These are phyloP conservation scores for Drosophila yakuba DNA, from an alignment of 1,140 invertebrate species.

Conservation along the genomic window DNA sequence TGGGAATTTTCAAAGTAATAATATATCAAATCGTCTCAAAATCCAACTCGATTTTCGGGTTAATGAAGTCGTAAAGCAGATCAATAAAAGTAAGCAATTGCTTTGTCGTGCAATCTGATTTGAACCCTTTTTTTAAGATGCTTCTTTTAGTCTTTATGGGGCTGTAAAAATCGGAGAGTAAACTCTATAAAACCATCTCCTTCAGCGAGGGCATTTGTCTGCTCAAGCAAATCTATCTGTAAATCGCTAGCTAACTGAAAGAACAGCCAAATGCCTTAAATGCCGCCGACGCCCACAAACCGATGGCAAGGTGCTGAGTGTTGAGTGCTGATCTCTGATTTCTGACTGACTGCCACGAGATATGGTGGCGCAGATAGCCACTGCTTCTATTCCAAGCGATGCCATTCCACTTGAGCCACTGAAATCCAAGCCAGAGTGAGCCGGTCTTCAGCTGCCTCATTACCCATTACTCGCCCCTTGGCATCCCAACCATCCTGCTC, in stretches of 20 bases:
- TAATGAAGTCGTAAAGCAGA: neutral
- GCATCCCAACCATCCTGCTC: conserved; percentile 9
- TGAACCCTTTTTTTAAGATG: neutral
- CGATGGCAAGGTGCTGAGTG: conserved; percentile 63
- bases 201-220: conserved; percentile 11
- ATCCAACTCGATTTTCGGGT: neutral
- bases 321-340: too few relatives aligned
- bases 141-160: neutral
- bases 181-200: neutral
- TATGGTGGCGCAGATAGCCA: conserved; percentile 46
- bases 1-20: neutral
- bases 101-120: neutral
- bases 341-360: conserved; percentile 47
- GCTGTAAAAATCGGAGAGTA: neutral
- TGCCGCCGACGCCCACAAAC: conserved; percentile 55
- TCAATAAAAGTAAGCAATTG: neutral
- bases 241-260: neutral
- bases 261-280: conserved; percentile 58
- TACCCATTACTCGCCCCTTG: neutral
- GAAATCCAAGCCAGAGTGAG: conserved; percentile 58
- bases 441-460: conserved; percentile 12
- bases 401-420: conserved; percentile 56
- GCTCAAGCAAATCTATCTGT: conserved; percentile 8
- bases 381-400: conserved; percentile 41
- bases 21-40: neutral